Evolutionary conservation across 2,113 vertebrate genomes (phyloP).

Genomic region (Anseranas semipalmata): DNA sequence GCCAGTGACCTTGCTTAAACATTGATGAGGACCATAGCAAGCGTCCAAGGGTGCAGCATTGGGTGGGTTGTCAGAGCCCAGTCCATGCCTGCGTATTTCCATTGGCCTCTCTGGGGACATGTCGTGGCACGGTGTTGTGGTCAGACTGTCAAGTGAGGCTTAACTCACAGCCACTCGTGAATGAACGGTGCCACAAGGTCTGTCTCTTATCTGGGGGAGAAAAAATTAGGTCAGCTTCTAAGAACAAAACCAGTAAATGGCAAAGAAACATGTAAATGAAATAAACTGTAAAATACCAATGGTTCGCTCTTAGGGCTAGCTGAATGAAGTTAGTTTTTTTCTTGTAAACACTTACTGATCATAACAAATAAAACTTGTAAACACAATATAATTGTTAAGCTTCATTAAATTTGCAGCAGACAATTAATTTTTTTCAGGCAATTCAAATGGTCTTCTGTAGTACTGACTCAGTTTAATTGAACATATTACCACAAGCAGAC

Average conservation of each 20-base stretch:
- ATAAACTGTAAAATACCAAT: background rate
- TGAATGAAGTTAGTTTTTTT: background rate
- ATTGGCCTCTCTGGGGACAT: accelerated
- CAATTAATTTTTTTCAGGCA: conserved; percentile 68
- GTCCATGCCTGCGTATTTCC: accelerated
- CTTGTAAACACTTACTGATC: conserved; percentile 53
- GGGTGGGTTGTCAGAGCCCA: background rate
- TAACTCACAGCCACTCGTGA: accelerated
- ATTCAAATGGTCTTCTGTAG: conserved; percentile 61
- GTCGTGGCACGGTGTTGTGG: accelerated
- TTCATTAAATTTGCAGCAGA: conserved; percentile 70
- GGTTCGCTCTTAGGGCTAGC: background rate
- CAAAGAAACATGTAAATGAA: background rate
- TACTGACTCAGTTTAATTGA: conserved; percentile 73
- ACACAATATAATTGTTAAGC: conserved; percentile 50
- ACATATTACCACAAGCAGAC: conserved; percentile 72
- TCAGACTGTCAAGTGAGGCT: background rate
- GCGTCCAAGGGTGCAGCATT: too few relatives aligned
- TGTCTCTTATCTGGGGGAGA: background rate
- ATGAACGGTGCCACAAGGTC: background rate
- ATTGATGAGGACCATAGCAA: background rate
- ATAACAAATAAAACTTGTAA: conserved; percentile 66
- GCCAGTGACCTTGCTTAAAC: accelerated
- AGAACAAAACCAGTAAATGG: background rate
- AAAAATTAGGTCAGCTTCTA: background rate